Evolutionary conservation across 2,113 vertebrate species (phyloP).

Genomic region (Cyanistes caeruleus): DNA sequence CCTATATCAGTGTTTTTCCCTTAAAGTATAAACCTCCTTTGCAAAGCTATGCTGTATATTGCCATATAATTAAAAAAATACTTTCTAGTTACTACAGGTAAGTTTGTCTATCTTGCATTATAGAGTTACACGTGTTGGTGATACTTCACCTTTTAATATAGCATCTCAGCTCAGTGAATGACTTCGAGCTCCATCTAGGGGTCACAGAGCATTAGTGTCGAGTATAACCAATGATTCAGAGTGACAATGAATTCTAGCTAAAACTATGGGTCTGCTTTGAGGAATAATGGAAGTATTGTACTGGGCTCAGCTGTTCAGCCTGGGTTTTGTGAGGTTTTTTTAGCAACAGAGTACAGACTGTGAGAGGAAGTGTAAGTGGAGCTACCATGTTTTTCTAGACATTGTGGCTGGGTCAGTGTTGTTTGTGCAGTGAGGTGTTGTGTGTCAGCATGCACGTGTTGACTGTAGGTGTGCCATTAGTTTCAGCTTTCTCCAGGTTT

Average conservation of each 20-base stretch:
- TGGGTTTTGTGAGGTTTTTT: background rate
- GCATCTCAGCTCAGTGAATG: background rate
- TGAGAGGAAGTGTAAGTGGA: background rate
- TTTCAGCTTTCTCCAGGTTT: background rate
- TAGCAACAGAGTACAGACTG: background rate
- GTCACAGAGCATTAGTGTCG: background rate
- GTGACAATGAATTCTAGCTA: background rate
- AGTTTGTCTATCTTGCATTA: fast-evolving
- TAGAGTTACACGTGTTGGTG: too few species aligned
- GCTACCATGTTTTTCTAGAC: background rate
- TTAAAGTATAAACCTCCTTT: background rate
- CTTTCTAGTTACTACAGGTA: background rate
- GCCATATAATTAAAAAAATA: background rate
- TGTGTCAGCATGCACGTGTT: background rate
- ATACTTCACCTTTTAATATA: background rate
- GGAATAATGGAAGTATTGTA: background rate
- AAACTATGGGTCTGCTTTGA: background rate
- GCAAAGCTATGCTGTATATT: background rate
- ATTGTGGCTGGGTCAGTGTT: background rate
- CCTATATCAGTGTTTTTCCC: background rate
- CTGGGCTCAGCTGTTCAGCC: background rate
- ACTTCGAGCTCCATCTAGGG: conserved; percentile 22
- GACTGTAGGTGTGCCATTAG: background rate
- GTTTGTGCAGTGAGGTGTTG: background rate
- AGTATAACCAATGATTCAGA: background rate